Evolutionary conservation across 2,113 vertebrate genomes (phyloP), one percentile per base, ranked within the genome.

Genomic region (Tamias sibiricus): DNA sequence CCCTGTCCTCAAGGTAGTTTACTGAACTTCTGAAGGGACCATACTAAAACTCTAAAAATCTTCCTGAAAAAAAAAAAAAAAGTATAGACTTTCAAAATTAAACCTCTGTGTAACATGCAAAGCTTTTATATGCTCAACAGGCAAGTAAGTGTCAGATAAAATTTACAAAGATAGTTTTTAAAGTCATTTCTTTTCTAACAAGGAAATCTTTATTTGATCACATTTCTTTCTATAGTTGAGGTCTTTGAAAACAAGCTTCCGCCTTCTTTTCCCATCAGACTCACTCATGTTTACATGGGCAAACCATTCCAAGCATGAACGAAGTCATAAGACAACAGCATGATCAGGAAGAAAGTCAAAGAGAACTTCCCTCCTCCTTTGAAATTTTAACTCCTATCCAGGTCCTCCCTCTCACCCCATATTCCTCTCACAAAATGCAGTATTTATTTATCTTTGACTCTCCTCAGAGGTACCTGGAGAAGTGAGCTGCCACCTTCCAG

Each of bases 361-460:
- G 47, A 94, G 68, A 87, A 95, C 35, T 26, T 49, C 54, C 49
- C 79, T 74, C n/a, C 37, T 16, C 69, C 88, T 97, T 90, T 97
- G 96, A 97, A 97, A 97, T 90, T 89, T 94, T 96, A 97, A 80
- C 91, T 96, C 83, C 80, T 72, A 22, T 44, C 79, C 83, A 85
- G 90, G 64, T 87, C 77, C 83, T 94, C 79, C 94, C 79, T 90
- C 86, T 96, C 74, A 93, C 94, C 64, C 52, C 76, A 93, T 49
- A 84, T 72, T 90, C 96, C 79, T 42, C 97, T 96, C 87, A 87
- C 94, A 98, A 98, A 98, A 96, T 2, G 3, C 54, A 80, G 74
- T 97, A 95, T 97, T 97, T 93, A 93, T 97, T 98, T 97, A 96
- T 86, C 74, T 97, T 98, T 97, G 54, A 93, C 64, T 95, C 75